Evolutionary conservation across 2,797 vertebrate genomes (phyloP).

Genomic region (Heliangelus exortis): DNA sequence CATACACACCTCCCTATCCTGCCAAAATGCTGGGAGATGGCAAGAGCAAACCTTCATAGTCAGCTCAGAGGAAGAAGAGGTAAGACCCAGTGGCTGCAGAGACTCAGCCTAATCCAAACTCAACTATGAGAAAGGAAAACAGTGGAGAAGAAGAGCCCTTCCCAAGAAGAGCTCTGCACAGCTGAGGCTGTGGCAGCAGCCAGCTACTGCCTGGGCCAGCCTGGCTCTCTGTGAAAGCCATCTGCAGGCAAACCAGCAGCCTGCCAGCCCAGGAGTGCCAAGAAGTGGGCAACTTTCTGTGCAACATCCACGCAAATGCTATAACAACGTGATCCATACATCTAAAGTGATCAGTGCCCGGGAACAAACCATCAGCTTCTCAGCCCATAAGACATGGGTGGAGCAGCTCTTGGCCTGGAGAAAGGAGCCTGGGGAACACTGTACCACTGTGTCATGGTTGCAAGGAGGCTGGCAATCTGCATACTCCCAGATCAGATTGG

Average conservation of each 20-base stretch:
- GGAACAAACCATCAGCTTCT: neutral
- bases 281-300: neutral
- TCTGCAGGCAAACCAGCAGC: neutral
- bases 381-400: neutral
- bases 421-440: neutral
- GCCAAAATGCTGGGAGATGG: rapidly evolving
- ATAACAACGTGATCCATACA: neutral
- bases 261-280: neutral
- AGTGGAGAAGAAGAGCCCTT: neutral
- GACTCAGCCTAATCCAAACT: neutral
- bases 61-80: neutral
- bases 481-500: neutral
- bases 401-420: neutral
- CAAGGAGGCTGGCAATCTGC: neutral
- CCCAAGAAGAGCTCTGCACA: no score
- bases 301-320: neutral
- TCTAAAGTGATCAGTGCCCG: neutral
- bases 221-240: neutral
- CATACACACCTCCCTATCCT: neutral
- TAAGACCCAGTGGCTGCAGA: neutral
- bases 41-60: neutral
- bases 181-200: neutral
- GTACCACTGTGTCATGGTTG: neutral
- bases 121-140: neutral
- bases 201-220: neutral